phyloP scores from a whole-genome alignment of 2,888 invertebrate genomes.

The Teinopalpus imperialis region DNA sequence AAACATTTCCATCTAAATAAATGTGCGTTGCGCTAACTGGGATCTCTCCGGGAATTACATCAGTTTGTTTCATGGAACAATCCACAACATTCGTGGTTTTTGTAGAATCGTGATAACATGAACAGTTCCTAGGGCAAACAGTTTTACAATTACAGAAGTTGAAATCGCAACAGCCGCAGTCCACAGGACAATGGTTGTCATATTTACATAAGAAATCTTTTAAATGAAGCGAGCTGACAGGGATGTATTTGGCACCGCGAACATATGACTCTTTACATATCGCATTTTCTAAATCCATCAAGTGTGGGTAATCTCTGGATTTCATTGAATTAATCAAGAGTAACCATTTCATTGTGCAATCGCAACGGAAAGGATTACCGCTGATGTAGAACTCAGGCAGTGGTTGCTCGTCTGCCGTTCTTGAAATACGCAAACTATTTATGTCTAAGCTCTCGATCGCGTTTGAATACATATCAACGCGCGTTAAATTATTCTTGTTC shows the following conservation, averaged over 20 bases:
- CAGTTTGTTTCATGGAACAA: conserved; percentile 90
- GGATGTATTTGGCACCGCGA: conserved; percentile 89
- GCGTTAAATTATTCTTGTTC: conserved; percentile 90
- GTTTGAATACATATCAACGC: conserved; percentile 95
- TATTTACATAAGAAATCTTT: conserved; percentile 95
- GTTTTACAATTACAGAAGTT: conserved; percentile 97
- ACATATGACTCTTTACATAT: conserved; percentile 93
- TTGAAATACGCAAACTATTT: conserved; percentile 88
- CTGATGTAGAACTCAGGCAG: conserved; percentile 95
- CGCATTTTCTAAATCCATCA: conserved; percentile 94
- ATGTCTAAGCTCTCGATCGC: conserved; percentile 91
- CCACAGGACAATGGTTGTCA: conserved; percentile 93
- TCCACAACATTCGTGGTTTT: conserved; percentile 96
- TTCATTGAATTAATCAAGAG: conserved; percentile 93
- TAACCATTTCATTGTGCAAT: conserved; percentile 98
- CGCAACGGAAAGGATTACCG: conserved; percentile 96
- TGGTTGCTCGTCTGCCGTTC: conserved; percentile 85
- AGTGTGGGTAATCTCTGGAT: conserved; percentile 89
- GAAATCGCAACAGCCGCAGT: conserved; percentile 97
- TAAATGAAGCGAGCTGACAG: conserved; percentile 88
- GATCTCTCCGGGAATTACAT: conserved; percentile 89
- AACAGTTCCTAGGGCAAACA: conserved; percentile 95
- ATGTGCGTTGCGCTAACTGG: conserved; percentile 96
- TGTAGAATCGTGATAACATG: conserved; percentile 96
- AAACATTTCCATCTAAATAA: conserved; percentile 94